Evolutionary conservation across 53 echinoderm and acorn worm genomes (phyloP), one percentile per base, ranked within the genome.

Genomic region (Echinometra lucunter): DNA sequence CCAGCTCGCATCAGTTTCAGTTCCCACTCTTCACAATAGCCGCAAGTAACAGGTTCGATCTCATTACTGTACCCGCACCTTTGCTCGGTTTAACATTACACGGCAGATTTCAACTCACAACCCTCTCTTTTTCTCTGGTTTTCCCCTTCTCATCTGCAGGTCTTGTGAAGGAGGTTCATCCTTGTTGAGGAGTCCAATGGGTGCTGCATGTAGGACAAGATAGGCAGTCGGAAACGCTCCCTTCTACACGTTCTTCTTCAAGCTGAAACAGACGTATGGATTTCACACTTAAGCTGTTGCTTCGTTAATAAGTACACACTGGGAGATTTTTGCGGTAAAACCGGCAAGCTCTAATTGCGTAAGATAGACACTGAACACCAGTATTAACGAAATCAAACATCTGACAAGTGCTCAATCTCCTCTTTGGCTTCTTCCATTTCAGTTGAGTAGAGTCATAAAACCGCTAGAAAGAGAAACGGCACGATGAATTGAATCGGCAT

Each of bases 21-120:
- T 55, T 92, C 81, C 80, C 93, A 78, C 93, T 57, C 93, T 92
- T 53, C 53, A 74, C 93, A 53, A 78, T 75, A 74, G 93, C 93
- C 93, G 30, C 78, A 37, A 78, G 93, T 74, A 32, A 53, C 57
- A 78, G 9, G 47, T 56, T 45, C 60, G 6, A 35, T 92, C 58
- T 74, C 45, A 56, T 92, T 92, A 74, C 93, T 47, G 12, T 74
- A 80, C 75, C 93, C 35, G 34, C 56, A 40, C 37, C 55, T 74
- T 25, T 37, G 38, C 21, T 30, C 15, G 93, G 93, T 92, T 92
- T 92, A 92, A 92, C 75, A 92, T 92, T 92, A 74, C 93, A 92
- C 80, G 93, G 47, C 78, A 34, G 78, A 78, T 74, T 91, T 80
- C 80, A 78, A 56, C 80, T 92, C n/a, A 92, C 93, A 19, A 56